Percentiles rank a stretch among this genome's conserved stretches.
Evolutionary conservation across 2,888 invertebrate species (phyloP).

Genomic region (Watsonalla cultraria): DNA sequence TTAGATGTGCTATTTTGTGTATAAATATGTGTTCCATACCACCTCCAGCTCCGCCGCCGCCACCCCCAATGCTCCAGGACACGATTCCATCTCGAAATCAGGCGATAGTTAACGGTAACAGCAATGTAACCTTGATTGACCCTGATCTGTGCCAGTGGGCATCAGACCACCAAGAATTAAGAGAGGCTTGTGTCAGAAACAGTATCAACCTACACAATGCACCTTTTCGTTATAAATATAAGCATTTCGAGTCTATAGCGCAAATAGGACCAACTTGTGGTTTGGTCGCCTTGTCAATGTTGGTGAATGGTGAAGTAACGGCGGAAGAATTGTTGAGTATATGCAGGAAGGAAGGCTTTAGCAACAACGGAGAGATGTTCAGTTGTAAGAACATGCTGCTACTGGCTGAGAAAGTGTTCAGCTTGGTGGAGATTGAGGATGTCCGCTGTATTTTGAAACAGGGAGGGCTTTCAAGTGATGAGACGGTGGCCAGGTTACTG

Average conservation of each 20-base stretch:
- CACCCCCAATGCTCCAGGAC: constrained; percentile 20
- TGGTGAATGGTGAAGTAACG: constrained; percentile 79
- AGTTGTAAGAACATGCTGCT: constrained; percentile 84
- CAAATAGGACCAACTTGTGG: constrained; percentile 90
- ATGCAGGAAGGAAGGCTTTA: constrained; percentile 82
- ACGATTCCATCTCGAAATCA: constrained; percentile 16
- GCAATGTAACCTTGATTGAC: constrained; percentile 17
- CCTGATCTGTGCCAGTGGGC: constrained; percentile 79
- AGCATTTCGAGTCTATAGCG: constrained; percentile 49
- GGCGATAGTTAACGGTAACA: constrained; percentile 11
- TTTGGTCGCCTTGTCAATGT: constrained; percentile 91
- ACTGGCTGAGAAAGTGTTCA: constrained; percentile 78
- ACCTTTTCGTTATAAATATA: constrained; percentile 72
- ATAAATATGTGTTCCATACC: constrained; percentile 57
- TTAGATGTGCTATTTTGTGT: background rate
- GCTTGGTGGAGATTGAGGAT: constrained; percentile 56
- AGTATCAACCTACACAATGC: constrained; percentile 66
- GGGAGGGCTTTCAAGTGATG: constrained; percentile 66
- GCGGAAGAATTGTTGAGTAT: constrained; percentile 78
- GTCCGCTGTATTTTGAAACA: constrained; percentile 54
- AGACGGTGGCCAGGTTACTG: constrained; percentile 71
- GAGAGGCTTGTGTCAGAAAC: constrained; percentile 77
- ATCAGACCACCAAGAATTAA: constrained; percentile 71
- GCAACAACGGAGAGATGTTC: constrained; percentile 94
- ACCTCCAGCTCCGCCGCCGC: constrained; percentile 46